Percentiles rank a stretch among this genome's conserved stretches.
phyloP scores from a whole-genome alignment of 1,140 invertebrate genomes.

The Anadara kagoshimensis region DNA sequence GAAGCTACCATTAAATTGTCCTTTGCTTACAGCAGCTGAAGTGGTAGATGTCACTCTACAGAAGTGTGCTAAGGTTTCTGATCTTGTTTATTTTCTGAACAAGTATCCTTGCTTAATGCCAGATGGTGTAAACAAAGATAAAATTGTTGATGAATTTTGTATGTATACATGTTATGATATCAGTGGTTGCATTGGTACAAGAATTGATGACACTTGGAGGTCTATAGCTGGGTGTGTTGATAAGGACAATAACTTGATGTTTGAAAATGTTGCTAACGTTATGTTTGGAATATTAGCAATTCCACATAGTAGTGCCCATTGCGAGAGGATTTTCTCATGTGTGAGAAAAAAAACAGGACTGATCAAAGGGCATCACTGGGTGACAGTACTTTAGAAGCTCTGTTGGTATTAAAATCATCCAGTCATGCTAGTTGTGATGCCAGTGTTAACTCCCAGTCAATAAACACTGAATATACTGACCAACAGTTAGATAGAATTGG shows the following conservation, averaged over 20 bases:
- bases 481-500: constrained; percentile 26
- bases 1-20: constrained; percentile 17
- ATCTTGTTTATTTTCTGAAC: not conserved
- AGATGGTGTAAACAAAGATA: not conserved
- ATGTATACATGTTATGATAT: constrained; percentile 3
- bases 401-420: constrained; percentile 34
- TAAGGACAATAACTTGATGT: constrained; percentile 8
- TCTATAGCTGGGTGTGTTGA: constrained; percentile 6
- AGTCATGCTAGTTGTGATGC: constrained; percentile 3
- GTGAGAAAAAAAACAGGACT: constrained; percentile 46
- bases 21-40: constrained; percentile 28
- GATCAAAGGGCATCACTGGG: constrained; percentile 19
- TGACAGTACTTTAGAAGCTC: constrained; percentile 26
- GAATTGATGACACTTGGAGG: constrained; percentile 35
- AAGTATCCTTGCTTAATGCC: not conserved
- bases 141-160: not conserved
- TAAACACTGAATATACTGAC: constrained; percentile 6
- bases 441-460: not conserved
- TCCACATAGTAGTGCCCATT: constrained; percentile 44
- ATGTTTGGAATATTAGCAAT: constrained; percentile 42
- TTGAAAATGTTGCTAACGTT: constrained; percentile 25
- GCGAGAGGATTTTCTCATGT: constrained; percentile 42
- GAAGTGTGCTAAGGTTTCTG: not conserved
- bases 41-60: constrained; percentile 16
- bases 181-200: not conserved